Evolutionary conservation across 2,888 invertebrate genomes (phyloP).

Genomic region (Craniophora ligustri): DNA sequence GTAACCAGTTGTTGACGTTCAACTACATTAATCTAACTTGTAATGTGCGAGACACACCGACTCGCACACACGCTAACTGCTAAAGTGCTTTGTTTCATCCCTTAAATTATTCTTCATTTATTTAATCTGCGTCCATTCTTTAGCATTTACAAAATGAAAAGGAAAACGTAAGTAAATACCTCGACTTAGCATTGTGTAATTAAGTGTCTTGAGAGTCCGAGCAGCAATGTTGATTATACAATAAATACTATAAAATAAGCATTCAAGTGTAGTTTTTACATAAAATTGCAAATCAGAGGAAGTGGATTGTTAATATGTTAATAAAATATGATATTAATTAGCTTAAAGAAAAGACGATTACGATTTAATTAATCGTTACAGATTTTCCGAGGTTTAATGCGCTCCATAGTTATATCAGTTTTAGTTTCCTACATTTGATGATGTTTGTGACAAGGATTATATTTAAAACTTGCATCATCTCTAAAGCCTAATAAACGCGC

Average conservation of each 20-base stretch:
- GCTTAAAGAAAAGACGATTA: too few relatives aligned
- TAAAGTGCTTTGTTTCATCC: neutral
- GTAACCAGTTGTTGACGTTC: neutral
- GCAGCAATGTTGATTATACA: slow-evolving; percentile 8
- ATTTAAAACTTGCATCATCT: neutral
- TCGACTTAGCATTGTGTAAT: slow-evolving; percentile 8
- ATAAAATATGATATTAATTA: too few relatives aligned
- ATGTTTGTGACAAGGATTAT: too few relatives aligned
- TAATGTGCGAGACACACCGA: slow-evolving; percentile 1
- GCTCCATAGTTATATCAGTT: too few relatives aligned
- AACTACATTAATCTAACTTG: neutral
- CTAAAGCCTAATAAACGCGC: neutral
- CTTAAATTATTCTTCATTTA: slow-evolving; percentile 14
- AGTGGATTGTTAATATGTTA: too few relatives aligned
- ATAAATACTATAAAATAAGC: slow-evolving; percentile 1
- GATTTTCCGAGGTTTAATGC: too few relatives aligned
- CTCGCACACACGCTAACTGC: slow-evolving; percentile 9
- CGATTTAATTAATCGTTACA: too few relatives aligned
- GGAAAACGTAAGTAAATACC: slow-evolving; percentile 5
- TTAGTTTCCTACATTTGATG: too few relatives aligned
- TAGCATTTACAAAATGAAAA: slow-evolving; percentile 32
- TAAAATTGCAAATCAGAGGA: too few relatives aligned
- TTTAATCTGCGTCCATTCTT: slow-evolving; percentile 27
- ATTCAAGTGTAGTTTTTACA: too few relatives aligned
- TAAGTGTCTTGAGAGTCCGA: slow-evolving; percentile 2